These are phyloP conservation scores for Notechis scutatus DNA, from an alignment of 2,113 vertebrate genomes.

Conservation along the genomic window DNA sequence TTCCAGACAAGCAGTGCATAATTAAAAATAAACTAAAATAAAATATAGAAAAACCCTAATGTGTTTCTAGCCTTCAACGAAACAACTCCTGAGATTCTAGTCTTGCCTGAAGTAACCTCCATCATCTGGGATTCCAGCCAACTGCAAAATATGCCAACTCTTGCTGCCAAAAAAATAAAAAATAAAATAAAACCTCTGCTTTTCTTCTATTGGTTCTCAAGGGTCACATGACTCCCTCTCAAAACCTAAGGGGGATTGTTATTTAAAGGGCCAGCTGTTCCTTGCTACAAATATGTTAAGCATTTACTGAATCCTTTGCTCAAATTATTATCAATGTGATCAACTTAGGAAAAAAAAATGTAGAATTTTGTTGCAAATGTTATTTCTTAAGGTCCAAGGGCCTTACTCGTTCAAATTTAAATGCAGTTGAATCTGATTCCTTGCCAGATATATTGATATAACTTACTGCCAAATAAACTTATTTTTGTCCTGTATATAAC, in stretches of 20 bases:
- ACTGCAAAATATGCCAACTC: background rate
- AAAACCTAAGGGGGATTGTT: background rate
- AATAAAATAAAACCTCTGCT: background rate
- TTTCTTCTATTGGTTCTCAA: background rate
- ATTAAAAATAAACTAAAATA: background rate
- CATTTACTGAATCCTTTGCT: background rate
- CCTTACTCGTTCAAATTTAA: background rate
- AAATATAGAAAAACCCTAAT: background rate
- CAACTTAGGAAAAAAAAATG: background rate
- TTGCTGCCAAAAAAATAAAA: background rate
- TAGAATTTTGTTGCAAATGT: background rate
- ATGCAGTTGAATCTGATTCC: background rate
- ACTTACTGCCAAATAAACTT: background rate
- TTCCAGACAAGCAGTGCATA: background rate
- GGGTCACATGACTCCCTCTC: background rate
- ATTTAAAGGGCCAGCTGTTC: background rate
- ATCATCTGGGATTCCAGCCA: background rate
- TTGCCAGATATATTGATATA: background rate
- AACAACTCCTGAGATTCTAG: background rate
- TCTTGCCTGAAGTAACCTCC: background rate
- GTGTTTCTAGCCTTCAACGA: background rate
- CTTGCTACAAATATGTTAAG: background rate
- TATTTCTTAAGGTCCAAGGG: background rate
- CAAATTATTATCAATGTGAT: background rate
- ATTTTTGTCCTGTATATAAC: background rate